Percentiles rank a stretch among this genome's conserved stretches.
Conservation (phyloP, 2,113 vertebrate species). For the Corydoras sp. region DNA sequence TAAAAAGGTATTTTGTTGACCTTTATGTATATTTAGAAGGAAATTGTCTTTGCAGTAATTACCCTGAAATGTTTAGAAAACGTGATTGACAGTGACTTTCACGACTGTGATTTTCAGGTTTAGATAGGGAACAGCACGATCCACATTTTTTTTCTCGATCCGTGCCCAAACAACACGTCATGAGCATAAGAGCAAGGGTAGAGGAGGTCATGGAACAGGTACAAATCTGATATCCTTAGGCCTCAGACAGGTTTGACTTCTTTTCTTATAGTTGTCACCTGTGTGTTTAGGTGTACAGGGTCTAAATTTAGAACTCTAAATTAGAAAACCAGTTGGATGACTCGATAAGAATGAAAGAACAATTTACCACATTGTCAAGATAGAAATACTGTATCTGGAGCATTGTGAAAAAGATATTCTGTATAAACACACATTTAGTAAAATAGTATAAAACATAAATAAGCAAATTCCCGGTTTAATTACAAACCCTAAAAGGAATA, state of each 20-base stretch:
- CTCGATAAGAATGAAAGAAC: constrained; percentile 2
- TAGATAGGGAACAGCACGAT: constrained; percentile 23
- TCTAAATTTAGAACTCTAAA: constrained; percentile 33
- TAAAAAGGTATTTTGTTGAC: too few relatives aligned
- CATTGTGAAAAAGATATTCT: too few relatives aligned
- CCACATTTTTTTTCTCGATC: constrained; percentile 27
- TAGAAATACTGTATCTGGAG: too few relatives aligned
- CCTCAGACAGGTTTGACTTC: constrained; percentile 36
- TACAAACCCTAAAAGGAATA: too few relatives aligned
- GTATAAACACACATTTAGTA: neutral
- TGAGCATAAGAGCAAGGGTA: neutral
- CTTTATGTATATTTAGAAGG: too few relatives aligned
- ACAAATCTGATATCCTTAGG: constrained; percentile 6
- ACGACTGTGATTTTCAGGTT: neutral
- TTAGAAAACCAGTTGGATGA: neutral
- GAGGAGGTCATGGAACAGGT: constrained; percentile 8
- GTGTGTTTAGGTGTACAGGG: neutral
- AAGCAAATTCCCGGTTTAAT: too few relatives aligned
- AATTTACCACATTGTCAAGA: neutral
- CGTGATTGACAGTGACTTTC: neutral
- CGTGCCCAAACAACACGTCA: constrained; percentile 15
- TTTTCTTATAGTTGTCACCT: neutral
- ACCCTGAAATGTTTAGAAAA: neutral
- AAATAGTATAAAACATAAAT: neutral
- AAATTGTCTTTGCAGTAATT: too few relatives aligned